Percentiles rank a stretch among this genome's conserved stretches.
Evolutionary conservation across 2,888 invertebrate species (phyloP).

Genomic region (Sycophila texana): DNA sequence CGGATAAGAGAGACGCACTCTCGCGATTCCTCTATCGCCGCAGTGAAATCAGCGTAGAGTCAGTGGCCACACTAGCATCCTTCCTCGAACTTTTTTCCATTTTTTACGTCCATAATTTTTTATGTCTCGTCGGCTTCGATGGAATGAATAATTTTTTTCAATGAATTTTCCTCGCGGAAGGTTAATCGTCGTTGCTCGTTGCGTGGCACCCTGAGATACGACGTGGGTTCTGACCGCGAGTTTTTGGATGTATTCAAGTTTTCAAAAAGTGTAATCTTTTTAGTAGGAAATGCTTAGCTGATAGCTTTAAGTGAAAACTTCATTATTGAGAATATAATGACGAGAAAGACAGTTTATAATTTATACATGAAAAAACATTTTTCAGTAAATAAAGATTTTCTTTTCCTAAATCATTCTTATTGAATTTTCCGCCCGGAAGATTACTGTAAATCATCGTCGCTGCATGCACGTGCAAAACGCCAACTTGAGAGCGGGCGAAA

Average conservation of each 20-base stretch:
- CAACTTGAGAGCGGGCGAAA: not conserved
- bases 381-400: not conserved
- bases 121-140: not conserved
- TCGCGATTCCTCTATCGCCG: not conserved
- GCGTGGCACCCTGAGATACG: not conserved
- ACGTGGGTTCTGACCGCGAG: too few species aligned
- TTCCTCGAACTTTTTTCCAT: not conserved
- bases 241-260: too few species aligned
- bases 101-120: not conserved
- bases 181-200: too few species aligned
- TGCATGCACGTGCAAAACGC: not conserved
- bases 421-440: not conserved
- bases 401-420: not conserved
- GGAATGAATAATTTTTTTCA: not conserved
- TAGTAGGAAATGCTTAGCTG: too few species aligned
- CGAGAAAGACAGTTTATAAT: too few species aligned
- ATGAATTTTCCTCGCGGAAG: too few species aligned
- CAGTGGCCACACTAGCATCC: not conserved
- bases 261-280: too few species aligned
- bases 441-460: slow-evolving; percentile 1
- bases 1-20: slow-evolving; percentile 20
- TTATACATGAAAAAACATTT: too few species aligned
- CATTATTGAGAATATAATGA: too few species aligned
- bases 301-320: too few species aligned
- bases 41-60: not conserved